These are phyloP conservation scores for Diachrysia chrysitis DNA, from an alignment of 2,888 invertebrate species.

Conservation along the genomic window DNA sequence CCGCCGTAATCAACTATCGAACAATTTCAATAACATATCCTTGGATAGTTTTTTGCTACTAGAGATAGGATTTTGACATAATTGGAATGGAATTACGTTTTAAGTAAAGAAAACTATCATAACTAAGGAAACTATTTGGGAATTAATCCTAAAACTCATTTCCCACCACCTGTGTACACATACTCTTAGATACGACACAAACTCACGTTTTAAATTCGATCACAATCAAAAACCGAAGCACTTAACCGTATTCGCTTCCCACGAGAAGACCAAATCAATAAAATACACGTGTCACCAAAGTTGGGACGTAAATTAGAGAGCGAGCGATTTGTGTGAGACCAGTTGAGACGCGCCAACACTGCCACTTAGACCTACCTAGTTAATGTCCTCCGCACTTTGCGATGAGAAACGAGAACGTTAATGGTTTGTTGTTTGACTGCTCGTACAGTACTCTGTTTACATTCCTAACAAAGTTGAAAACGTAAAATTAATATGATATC, in stretches of 20 bases:
- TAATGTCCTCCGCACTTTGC: constrained; percentile 69
- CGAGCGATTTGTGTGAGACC: constrained; percentile 62
- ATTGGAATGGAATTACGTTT: too few species aligned
- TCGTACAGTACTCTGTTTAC: constrained; percentile 44
- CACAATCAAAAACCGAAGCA: constrained; percentile 50
- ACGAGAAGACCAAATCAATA: constrained; percentile 70
- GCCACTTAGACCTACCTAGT: constrained; percentile 64
- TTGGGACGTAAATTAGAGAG: constrained; percentile 71
- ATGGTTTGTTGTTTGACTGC: constrained; percentile 67
- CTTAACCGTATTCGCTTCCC: constrained; percentile 32
- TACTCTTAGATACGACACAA: constrained; percentile 22
- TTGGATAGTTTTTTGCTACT: too few species aligned
- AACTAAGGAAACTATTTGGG: too few species aligned
- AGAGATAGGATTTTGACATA: too few species aligned
- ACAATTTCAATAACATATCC: too few species aligned
- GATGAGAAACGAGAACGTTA: constrained; percentile 69
- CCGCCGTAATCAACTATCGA: too few species aligned
- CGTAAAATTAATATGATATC: constrained; percentile 63
- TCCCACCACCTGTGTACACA: not conserved
- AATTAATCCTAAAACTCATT: too few species aligned
- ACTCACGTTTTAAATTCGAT: constrained; percentile 40
- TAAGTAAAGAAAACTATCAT: too few species aligned
- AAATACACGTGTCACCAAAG: constrained; percentile 72
- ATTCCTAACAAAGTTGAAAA: constrained; percentile 59
- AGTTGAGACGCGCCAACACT: constrained; percentile 60